Evolutionary conservation across 2,888 invertebrate species (phyloP).

Genomic region (Shargacucullia verbasci): DNA sequence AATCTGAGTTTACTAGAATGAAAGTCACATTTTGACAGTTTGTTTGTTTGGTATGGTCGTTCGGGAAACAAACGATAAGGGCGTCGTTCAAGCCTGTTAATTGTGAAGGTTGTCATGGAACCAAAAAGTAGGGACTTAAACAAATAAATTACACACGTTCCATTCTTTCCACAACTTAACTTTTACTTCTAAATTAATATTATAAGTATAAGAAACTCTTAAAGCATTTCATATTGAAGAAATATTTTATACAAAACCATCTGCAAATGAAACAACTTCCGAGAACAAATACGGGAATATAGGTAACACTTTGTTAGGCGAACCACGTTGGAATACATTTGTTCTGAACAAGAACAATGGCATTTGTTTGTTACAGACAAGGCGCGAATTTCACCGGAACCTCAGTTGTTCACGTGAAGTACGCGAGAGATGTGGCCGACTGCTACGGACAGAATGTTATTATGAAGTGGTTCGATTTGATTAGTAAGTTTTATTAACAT

Average conservation of each 20-base stretch:
- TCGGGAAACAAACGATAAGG: constrained; percentile 58
- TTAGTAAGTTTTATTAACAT: constrained; percentile 72
- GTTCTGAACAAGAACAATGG: constrained; percentile 52
- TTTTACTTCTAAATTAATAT: too few relatives aligned
- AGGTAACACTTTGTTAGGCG: constrained; percentile 25
- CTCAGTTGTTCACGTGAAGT: constrained; percentile 82
- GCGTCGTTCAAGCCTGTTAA: constrained; percentile 38
- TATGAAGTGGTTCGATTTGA: constrained; percentile 87
- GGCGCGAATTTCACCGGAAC: constrained; percentile 82
- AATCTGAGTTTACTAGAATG: background rate
- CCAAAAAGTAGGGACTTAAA: constrained; percentile 34
- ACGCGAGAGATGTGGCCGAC: constrained; percentile 79
- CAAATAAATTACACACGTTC: background rate
- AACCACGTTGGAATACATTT: constrained; percentile 30
- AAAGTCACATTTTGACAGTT: constrained; percentile 46
- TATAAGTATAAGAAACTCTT: too few relatives aligned
- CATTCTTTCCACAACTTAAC: too few relatives aligned
- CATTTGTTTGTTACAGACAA: constrained; percentile 74
- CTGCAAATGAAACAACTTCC: constrained; percentile 35
- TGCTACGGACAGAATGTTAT: constrained; percentile 85
- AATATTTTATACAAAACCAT: constrained; percentile 12
- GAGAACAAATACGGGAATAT: constrained; percentile 32
- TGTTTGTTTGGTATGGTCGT: constrained; percentile 54
- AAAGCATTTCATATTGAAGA: constrained; percentile 1
- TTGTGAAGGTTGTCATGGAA: constrained; percentile 63